phyloP scores from a whole-genome alignment of 2,113 vertebrate genomes.

The Lophius piscatorius region DNA sequence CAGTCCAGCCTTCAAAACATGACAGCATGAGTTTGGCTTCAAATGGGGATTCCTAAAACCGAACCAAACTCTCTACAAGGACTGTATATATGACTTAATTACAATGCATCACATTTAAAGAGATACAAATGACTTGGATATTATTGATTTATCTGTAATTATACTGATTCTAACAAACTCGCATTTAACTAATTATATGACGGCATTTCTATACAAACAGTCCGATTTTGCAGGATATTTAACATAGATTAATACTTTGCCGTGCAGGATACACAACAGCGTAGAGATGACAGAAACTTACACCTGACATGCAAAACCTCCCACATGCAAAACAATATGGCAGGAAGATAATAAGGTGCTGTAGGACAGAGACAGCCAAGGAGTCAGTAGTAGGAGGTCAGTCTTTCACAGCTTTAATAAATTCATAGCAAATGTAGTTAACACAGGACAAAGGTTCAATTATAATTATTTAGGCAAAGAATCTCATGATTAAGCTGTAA shows the following conservation, averaged over 20 bases:
- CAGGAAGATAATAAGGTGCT: background rate
- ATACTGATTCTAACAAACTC: background rate
- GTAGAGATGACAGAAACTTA: too few species aligned
- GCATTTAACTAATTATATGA: background rate
- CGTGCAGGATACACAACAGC: too few species aligned
- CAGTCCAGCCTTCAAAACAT: background rate
- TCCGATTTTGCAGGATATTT: background rate
- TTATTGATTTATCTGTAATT: background rate
- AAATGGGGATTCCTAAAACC: too few species aligned
- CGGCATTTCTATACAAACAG: slow-evolving; percentile 4
- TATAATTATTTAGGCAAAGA: background rate
- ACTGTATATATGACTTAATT: too few species aligned
- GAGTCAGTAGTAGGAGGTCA: too few species aligned
- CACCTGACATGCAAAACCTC: too few species aligned
- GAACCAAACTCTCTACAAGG: too few species aligned
- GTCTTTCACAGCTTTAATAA: background rate
- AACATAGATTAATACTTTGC: too few species aligned
- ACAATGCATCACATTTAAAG: background rate
- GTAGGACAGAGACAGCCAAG: too few species aligned
- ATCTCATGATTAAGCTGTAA: background rate
- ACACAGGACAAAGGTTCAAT: background rate
- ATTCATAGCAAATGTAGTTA: background rate
- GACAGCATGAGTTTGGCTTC: too few species aligned
- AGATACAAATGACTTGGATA: too few species aligned
- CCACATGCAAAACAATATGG: slow-evolving; percentile 23